Evolutionary conservation across 2,113 vertebrate species (phyloP).

Genomic region (Notarius lentiginosus): DNA sequence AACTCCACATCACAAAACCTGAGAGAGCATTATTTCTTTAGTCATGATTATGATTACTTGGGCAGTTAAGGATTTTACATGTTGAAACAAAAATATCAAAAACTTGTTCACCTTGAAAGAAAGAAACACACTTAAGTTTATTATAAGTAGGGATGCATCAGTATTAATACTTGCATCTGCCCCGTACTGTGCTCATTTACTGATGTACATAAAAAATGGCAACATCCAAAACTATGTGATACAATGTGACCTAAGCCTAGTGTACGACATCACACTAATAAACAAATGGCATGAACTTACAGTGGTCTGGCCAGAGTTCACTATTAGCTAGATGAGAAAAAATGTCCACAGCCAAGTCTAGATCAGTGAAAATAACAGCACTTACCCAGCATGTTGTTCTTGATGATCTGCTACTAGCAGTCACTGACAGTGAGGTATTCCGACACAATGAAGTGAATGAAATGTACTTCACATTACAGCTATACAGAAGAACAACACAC

Average conservation of each 20-base stretch:
- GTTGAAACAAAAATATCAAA: neutral
- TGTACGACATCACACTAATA: neutral
- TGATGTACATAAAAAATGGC: neutral
- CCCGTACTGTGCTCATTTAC: neutral
- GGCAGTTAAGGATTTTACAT: neutral
- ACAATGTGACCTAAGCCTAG: neutral
- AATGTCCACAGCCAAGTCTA: neutral
- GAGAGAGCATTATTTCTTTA: neutral
- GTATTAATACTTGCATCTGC: neutral
- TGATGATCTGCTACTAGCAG: neutral
- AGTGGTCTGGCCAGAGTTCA: neutral
- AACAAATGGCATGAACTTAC: neutral
- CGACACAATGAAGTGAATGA: neutral
- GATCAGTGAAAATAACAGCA: neutral
- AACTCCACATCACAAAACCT: constrained; percentile 97
- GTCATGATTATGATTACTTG: neutral
- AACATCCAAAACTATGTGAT: neutral
- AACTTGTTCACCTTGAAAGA: neutral
- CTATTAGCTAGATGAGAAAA: neutral
- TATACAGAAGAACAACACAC: neutral
- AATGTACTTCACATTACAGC: neutral
- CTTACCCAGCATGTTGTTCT: neutral
- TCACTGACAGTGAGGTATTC: neutral
- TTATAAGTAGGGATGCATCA: neutral
- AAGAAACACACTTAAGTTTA: neutral